Evolutionary conservation across 2,113 vertebrate genomes (phyloP).

Genomic region (Australoheros scitulus): DNA sequence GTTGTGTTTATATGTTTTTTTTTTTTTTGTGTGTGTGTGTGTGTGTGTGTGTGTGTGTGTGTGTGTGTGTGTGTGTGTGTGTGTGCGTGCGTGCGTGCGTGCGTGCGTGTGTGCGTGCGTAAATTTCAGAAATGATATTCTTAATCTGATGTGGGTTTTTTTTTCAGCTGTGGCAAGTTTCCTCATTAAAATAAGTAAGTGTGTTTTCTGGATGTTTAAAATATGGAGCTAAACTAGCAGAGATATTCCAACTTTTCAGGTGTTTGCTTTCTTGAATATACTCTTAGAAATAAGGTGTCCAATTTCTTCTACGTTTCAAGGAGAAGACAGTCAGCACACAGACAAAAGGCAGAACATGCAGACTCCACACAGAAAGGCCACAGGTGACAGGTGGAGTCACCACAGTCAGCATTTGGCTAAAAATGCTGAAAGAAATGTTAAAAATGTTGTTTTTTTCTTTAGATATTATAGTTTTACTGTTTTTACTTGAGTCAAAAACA

Average conservation of each 20-base stretch:
- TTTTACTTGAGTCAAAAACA: neutral
- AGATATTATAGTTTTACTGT: neutral
- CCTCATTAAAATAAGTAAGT: slow-evolving; percentile 63
- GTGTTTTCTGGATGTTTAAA: neutral
- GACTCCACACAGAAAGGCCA: too few species aligned
- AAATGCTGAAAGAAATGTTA: too few species aligned
- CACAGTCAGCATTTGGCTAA: neutral
- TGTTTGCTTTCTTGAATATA: neutral
- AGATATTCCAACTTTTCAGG: neutral
- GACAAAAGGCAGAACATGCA: too few species aligned
- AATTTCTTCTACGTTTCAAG: too few species aligned
- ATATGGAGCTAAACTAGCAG: neutral
- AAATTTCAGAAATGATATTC: neutral
- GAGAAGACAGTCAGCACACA: neutral
- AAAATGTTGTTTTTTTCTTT: neutral
- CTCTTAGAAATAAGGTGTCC: neutral
- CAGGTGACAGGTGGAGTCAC: too few species aligned
- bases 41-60: too few species aligned
- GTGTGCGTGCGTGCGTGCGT: too few species aligned
- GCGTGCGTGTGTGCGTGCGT: too few species aligned
- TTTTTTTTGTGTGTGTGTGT: too few species aligned
- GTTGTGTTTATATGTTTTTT: too few species aligned
- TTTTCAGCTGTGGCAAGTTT: slow-evolving; percentile 65
- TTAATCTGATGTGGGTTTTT: neutral
- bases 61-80: too few species aligned